Conservation (phyloP, 2,888 invertebrate genomes). For the Drosophila longiperda region DNA sequence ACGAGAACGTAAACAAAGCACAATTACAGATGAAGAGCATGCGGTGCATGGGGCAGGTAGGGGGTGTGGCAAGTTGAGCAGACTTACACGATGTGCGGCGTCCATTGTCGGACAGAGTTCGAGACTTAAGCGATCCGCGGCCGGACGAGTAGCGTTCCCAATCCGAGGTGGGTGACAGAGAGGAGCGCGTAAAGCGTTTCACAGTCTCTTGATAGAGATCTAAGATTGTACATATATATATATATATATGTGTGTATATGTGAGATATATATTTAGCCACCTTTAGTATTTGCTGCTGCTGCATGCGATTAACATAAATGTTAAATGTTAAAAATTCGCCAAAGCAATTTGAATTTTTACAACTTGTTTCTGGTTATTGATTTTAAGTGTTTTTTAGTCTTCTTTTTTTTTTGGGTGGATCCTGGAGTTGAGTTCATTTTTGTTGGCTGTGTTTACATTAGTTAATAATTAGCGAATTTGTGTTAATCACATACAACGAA, state of each 20-base stretch:
- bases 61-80: slow-evolving; percentile 2
- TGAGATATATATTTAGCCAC: slow-evolving; percentile 19
- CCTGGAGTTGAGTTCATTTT: slow-evolving; percentile 20
- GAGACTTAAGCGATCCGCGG: slow-evolving; percentile 71
- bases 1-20: slow-evolving; percentile 50
- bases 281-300: slow-evolving; percentile 12
- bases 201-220: slow-evolving; percentile 83
- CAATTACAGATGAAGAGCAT: slow-evolving; percentile 59
- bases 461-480: slow-evolving; percentile 73
- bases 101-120: slow-evolving; percentile 68
- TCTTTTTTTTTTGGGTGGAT: slow-evolving; percentile 18
- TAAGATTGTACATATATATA: slow-evolving; percentile 40
- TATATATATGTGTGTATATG: slow-evolving; percentile 7
- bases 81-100: slow-evolving; percentile 82
- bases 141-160: slow-evolving; percentile 78
- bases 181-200: slow-evolving; percentile 83
- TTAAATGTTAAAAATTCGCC: slow-evolving; percentile 42
- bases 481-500: slow-evolving; percentile 67
- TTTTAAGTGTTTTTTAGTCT: not conserved
- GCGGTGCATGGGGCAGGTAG: slow-evolving; percentile 6
- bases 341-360: slow-evolving; percentile 14
- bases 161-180: slow-evolving; percentile 82
- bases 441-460: slow-evolving; percentile 30
- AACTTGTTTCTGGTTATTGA: slow-evolving; percentile 30
- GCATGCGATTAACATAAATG: slow-evolving; percentile 58